Evolutionary conservation across 1,140 invertebrate genomes (phyloP).

Genomic region (Archivesica marissinica): DNA sequence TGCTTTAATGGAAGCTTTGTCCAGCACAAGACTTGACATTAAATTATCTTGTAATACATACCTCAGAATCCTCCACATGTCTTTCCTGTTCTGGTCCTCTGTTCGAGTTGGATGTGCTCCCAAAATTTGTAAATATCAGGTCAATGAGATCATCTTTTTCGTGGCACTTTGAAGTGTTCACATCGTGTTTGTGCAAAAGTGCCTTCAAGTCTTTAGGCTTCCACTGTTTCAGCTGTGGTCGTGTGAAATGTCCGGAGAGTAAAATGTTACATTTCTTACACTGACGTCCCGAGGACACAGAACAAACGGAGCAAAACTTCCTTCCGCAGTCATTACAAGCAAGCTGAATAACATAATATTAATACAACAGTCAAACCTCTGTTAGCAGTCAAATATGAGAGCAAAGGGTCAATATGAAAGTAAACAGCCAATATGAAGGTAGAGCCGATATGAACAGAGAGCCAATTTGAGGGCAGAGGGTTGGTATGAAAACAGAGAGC

Average conservation of each 20-base stretch:
- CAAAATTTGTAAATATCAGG: conserved; percentile 77
- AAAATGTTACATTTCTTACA: conserved; percentile 80
- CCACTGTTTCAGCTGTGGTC: conserved; percentile 78
- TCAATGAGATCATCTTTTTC: conserved; percentile 83
- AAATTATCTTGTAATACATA: neutral
- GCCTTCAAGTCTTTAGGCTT: conserved; percentile 81
- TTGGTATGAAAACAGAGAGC: too few relatives aligned
- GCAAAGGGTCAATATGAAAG: too few relatives aligned
- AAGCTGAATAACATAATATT: conserved; percentile 76
- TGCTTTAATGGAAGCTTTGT: too few relatives aligned
- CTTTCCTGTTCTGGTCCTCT: neutral
- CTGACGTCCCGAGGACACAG: conserved; percentile 66
- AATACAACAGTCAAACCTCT: neutral
- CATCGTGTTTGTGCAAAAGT: conserved; percentile 77
- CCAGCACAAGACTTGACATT: too few relatives aligned
- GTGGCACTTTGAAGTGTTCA: conserved; percentile 77
- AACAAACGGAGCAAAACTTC: conserved; percentile 78
- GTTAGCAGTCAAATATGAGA: too few relatives aligned
- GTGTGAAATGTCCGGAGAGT: conserved; percentile 75
- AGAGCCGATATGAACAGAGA: too few relatives aligned
- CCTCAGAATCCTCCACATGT: neutral
- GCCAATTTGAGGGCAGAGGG: too few relatives aligned
- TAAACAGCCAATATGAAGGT: too few relatives aligned
- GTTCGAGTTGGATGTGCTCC: conserved; percentile 49
- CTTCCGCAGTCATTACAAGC: conserved; percentile 78